Percentiles rank a stretch among this genome's conserved stretches.
Evolutionary conservation across 2,797 vertebrate species (phyloP).

Genomic region (Cetoscarus ocellatus): DNA sequence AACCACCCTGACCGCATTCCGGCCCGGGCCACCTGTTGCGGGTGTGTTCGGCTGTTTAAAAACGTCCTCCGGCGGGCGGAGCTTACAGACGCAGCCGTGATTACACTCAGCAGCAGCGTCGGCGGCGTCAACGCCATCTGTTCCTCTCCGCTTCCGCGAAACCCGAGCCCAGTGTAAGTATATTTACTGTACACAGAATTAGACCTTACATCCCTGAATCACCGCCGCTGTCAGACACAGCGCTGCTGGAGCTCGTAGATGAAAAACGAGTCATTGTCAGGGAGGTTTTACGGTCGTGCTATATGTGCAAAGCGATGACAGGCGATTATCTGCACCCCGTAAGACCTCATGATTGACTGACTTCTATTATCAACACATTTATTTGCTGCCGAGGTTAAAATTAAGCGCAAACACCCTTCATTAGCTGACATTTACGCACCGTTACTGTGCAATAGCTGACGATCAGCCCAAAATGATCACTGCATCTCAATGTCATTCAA

Average conservation of each 20-base stretch:
- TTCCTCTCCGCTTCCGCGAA: slow-evolving; percentile 63
- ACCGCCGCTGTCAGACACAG: slow-evolving; percentile 12
- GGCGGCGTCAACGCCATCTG: slow-evolving; percentile 73
- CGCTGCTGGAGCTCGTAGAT: slow-evolving; percentile 4
- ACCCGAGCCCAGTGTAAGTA: slow-evolving; percentile 76
- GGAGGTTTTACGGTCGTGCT: slow-evolving; percentile 12
- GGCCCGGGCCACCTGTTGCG: slow-evolving; percentile 77
- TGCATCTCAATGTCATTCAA: background rate
- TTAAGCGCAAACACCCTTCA: background rate
- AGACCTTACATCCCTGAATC: slow-evolving; percentile 40
- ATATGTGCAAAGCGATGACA: slow-evolving; percentile 20
- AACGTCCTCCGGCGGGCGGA: slow-evolving; percentile 76
- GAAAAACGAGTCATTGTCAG: slow-evolving; percentile 17
- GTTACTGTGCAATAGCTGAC: background rate
- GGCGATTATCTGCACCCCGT: slow-evolving; percentile 37
- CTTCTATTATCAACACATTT: slow-evolving; percentile 17
- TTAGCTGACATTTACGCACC: background rate
- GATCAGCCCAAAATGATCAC: background rate
- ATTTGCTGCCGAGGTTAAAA: background rate
- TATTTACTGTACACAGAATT: slow-evolving; percentile 66
- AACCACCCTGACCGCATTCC: slow-evolving; percentile 5
- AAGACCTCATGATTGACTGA: slow-evolving; percentile 12
- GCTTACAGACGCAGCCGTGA: slow-evolving; percentile 60
- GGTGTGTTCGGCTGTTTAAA: slow-evolving; percentile 73
- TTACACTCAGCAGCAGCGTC: slow-evolving; percentile 43